Evolutionary conservation across 2,888 invertebrate genomes (phyloP).

Genomic region (Drosophila kokeensis): DNA sequence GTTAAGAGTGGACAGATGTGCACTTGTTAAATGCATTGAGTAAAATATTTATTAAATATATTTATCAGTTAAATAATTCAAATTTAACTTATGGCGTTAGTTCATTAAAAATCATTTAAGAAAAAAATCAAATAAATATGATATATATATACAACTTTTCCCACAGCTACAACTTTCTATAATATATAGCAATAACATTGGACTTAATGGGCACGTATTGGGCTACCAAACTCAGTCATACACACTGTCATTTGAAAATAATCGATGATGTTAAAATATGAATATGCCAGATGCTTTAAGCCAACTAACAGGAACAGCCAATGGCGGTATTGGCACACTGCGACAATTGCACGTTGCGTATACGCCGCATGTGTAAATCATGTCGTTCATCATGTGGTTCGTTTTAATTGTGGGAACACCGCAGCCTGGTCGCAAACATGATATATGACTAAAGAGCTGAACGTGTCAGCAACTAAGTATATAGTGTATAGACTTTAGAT

Average conservation of each 20-base stretch:
- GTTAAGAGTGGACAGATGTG: neutral
- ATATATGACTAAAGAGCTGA: slow-evolving; percentile 50
- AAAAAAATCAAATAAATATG: neutral
- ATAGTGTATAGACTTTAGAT: slow-evolving; percentile 21
- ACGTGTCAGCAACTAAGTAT: slow-evolving; percentile 42
- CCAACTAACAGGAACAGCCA: neutral
- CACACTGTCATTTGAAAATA: slow-evolving; percentile 43
- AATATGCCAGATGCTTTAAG: slow-evolving; percentile 38
- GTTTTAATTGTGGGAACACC: slow-evolving; percentile 80
- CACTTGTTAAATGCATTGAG: neutral
- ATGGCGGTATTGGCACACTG: slow-evolving; percentile 22
- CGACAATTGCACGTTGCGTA: slow-evolving; percentile 42
- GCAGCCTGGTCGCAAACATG: slow-evolving; percentile 38
- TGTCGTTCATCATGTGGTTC: neutral
- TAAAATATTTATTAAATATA: neutral
- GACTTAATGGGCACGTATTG: slow-evolving; percentile 14
- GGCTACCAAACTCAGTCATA: slow-evolving; percentile 16
- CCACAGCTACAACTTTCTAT: neutral
- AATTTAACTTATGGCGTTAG: neutral
- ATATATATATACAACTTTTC: neutral
- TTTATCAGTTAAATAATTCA: too few species aligned
- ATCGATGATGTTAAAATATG: slow-evolving; percentile 66
- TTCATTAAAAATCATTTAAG: neutral
- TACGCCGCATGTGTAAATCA: slow-evolving; percentile 35
- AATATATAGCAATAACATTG: neutral